A percentile compares a stretch with the other conserved stretches of the same genome.
Evolutionary conservation across 2,888 invertebrate species (phyloP).

Genomic region (Heliconius erato): DNA sequence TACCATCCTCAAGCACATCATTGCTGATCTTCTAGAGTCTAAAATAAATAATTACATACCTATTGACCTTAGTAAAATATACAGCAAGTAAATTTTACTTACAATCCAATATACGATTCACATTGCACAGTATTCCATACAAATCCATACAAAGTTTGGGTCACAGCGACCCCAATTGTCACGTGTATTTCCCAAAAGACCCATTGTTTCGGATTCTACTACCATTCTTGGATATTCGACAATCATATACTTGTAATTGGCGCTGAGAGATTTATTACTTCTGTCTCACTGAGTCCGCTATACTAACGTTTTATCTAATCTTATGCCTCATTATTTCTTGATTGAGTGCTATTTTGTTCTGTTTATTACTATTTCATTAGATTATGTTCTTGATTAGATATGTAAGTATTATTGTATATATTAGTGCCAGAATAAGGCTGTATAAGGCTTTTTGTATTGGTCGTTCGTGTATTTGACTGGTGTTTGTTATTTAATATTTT

Average conservation of each 20-base stretch:
- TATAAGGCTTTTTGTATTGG: neutral
- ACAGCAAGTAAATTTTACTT: neutral
- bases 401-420: slow-evolving; percentile 31
- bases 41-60: too few relatives aligned
- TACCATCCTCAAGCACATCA: neutral
- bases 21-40: too few relatives aligned
- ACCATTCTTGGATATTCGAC: slow-evolving; percentile 63
- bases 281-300: slow-evolving; percentile 71
- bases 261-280: slow-evolving; percentile 75
- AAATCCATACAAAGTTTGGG: slow-evolving; percentile 29
- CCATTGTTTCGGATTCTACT: slow-evolving; percentile 62
- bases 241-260: slow-evolving; percentile 72
- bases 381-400: slow-evolving; percentile 39
- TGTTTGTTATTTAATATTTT: too few relatives aligned
- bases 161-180: slow-evolving; percentile 46
- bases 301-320: slow-evolving; percentile 78
- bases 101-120: neutral
- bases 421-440: slow-evolving; percentile 25
- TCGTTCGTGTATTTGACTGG: neutral
- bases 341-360: slow-evolving; percentile 45
- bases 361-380: slow-evolving; percentile 41
- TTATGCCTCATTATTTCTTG: slow-evolving; percentile 59
- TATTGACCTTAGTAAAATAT: neutral
- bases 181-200: slow-evolving; percentile 73
- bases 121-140: neutral